phyloP scores from a whole-genome alignment of 2,888 invertebrate genomes.

The Pandemis heparana region DNA sequence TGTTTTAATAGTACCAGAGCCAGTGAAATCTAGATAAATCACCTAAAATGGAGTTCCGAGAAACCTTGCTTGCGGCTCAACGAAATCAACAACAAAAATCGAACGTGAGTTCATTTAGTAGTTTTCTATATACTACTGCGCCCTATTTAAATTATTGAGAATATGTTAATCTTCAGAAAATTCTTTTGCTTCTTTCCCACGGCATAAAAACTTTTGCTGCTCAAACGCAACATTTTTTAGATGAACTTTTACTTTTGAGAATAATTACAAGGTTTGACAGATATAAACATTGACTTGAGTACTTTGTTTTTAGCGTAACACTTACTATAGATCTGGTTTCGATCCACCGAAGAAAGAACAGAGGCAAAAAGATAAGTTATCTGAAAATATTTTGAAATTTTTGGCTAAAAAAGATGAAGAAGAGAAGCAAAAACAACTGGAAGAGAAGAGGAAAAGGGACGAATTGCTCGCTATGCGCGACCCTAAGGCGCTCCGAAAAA shows the following conservation, averaged over 20 bases:
- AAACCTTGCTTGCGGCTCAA: slow-evolving; percentile 80
- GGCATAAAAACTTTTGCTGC: background rate
- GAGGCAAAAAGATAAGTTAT: slow-evolving; percentile 88
- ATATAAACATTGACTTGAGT: slow-evolving; percentile 33
- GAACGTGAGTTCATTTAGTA: slow-evolving; percentile 73
- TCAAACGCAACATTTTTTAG: background rate
- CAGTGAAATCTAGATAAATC: slow-evolving; percentile 42
- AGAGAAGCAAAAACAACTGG: slow-evolving; percentile 87
- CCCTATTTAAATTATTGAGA: slow-evolving; percentile 24
- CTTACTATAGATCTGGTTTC: slow-evolving; percentile 92
- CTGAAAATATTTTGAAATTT: slow-evolving; percentile 93
- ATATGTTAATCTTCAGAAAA: background rate
- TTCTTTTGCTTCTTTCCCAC: background rate
- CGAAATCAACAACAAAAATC: slow-evolving; percentile 84
- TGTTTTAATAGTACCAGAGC: slow-evolving; percentile 11
- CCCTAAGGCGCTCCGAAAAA: slow-evolving; percentile 90
- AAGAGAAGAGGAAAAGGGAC: slow-evolving; percentile 88
- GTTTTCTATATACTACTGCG: slow-evolving; percentile 50
- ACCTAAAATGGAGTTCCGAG: slow-evolving; percentile 78
- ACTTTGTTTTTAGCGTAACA: slow-evolving; percentile 66
- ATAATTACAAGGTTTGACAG: slow-evolving; percentile 26
- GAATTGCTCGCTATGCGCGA: slow-evolving; percentile 88
- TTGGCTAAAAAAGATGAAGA: slow-evolving; percentile 93
- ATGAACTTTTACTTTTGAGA: slow-evolving; percentile 37
- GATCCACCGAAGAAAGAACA: slow-evolving; percentile 93